Percentiles rank a stretch among this genome's conserved stretches.
Conservation (phyloP, 2,113 vertebrate species). For the Oceanodroma tethys region DNA sequence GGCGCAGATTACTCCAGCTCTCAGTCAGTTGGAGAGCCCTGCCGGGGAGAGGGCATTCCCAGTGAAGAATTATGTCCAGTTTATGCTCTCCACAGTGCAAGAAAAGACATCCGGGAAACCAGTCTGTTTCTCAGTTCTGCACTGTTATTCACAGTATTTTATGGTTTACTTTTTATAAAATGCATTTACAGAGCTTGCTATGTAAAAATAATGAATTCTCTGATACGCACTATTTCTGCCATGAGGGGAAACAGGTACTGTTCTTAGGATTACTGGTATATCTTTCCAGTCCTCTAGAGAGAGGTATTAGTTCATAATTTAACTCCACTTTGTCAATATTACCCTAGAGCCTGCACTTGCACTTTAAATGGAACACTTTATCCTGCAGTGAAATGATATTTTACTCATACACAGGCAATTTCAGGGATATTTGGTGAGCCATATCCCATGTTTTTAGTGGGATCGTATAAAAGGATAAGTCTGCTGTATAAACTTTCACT, state of each 20-base stretch:
- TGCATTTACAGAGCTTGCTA: background rate
- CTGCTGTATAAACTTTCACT: background rate
- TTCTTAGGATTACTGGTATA: background rate
- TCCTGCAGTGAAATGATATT: slow-evolving; percentile 15
- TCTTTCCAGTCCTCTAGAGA: background rate
- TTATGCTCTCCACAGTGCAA: background rate
- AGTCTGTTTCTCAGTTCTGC: background rate
- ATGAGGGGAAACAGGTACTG: background rate
- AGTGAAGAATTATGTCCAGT: background rate
- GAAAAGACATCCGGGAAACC: background rate
- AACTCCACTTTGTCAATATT: slow-evolving; percentile 20
- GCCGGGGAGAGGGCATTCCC: background rate
- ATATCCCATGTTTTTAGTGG: slow-evolving; percentile 11
- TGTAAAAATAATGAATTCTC: background rate
- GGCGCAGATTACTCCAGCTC: background rate
- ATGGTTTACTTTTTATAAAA: background rate
- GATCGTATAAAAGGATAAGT: slow-evolving; percentile 12
- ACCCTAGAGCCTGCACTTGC: background rate
- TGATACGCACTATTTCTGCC: background rate
- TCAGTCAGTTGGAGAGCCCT: background rate
- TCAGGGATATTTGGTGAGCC: background rate
- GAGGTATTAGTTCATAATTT: slow-evolving; percentile 19
- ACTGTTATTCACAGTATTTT: background rate
- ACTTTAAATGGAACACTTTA: slow-evolving; percentile 33
- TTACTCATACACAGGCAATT: slow-evolving; percentile 5